Conservation (phyloP, 2,888 invertebrate species). For the Megalurothrips usitatus region DNA sequence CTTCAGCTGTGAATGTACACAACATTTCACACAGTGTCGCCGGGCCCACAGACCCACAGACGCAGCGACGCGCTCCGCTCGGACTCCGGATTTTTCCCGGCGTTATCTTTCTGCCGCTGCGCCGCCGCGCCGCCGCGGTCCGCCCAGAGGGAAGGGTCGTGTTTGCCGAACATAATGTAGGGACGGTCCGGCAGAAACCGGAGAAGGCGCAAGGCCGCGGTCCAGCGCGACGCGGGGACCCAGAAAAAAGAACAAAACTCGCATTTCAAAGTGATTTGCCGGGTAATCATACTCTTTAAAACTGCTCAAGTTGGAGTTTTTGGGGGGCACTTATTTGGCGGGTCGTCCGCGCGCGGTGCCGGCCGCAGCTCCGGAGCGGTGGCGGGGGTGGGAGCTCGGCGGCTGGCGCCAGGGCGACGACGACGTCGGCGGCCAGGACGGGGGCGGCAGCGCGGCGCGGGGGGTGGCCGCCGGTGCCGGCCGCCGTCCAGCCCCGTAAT, state of each 20-base stretch:
- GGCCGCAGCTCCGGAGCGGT: too few relatives aligned
- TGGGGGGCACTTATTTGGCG: too few relatives aligned
- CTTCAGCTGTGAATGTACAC: background rate
- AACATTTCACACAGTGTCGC: background rate
- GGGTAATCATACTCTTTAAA: too few relatives aligned
- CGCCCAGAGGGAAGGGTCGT: background rate
- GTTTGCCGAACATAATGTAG: background rate
- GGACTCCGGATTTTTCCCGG: background rate
- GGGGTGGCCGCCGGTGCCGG: background rate
- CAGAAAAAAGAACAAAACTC: too few relatives aligned
- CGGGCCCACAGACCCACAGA: too few relatives aligned
- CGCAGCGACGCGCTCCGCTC: background rate
- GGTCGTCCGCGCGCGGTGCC: too few relatives aligned
- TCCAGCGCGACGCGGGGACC: too few relatives aligned
- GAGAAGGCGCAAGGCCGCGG: too few relatives aligned
- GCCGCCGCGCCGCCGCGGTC: too few relatives aligned
- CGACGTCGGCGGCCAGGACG: background rate
- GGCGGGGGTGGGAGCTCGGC: background rate
- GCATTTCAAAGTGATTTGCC: too few relatives aligned
- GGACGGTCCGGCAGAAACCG: background rate
- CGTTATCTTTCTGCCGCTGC: background rate
- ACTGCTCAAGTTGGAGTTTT: too few relatives aligned
- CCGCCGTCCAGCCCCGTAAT: slow-evolving; percentile 11
- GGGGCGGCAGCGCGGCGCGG: background rate
- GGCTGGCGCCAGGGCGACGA: background rate